Evolutionary conservation across 2,797 vertebrate species (phyloP).

Genomic region (Hemitrygon akajei): DNA sequence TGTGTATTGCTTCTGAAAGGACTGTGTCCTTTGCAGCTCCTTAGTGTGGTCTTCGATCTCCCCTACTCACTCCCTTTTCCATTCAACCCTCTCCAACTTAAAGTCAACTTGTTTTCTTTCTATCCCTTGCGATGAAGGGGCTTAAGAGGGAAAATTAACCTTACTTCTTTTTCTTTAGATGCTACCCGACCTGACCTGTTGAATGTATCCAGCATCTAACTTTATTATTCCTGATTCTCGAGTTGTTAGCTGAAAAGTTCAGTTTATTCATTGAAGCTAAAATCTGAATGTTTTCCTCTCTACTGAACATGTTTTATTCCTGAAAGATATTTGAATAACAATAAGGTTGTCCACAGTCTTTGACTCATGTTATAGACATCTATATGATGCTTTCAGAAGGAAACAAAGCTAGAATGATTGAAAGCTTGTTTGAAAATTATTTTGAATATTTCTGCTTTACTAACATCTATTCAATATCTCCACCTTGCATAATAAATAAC

Average conservation of each 20-base stretch:
- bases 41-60: too few species aligned
- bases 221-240: too few species aligned
- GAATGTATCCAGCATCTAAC: too few species aligned
- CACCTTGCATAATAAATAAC: neutral
- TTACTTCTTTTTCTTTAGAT: too few species aligned
- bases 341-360: neutral
- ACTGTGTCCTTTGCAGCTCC: too few species aligned
- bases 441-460: neutral
- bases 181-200: too few species aligned
- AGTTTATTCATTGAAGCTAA: neutral
- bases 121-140: too few species aligned
- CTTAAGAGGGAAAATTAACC: too few species aligned
- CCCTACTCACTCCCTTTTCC: too few species aligned
- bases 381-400: neutral
- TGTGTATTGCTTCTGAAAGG: too few species aligned
- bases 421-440: neutral
- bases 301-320: neutral
- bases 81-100: too few species aligned
- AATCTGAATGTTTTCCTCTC: neutral
- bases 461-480: neutral
- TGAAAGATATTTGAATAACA: neutral
- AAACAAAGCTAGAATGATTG: neutral
- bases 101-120: too few species aligned
- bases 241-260: neutral
- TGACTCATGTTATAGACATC: neutral